A percentile compares a stretch with the other conserved stretches of the same genome.
Evolutionary conservation across 64 coral and sea anemone genomes (phyloP).

Genomic region (Orbicella faveolata): DNA sequence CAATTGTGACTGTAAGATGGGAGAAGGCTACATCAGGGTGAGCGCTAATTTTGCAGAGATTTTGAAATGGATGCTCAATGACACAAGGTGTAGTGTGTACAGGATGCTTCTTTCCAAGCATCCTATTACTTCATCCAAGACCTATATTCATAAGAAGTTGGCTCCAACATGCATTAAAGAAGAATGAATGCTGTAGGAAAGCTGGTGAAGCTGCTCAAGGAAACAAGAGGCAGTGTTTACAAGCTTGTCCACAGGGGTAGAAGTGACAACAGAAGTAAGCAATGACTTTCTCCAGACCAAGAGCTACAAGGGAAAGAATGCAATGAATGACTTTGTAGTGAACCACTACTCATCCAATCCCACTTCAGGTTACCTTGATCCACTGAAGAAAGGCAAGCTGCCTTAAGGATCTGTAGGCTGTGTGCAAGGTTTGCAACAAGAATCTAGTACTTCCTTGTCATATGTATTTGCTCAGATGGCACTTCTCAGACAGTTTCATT

Average conservation of each 20-base stretch:
- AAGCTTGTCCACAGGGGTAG: conserved; percentile 50
- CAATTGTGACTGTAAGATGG: too few species aligned
- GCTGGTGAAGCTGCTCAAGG: not conserved
- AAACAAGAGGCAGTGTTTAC: conserved; percentile 24
- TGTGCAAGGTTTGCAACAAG: conserved; percentile 48
- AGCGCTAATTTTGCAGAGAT: too few species aligned
- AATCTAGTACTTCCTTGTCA: conserved; percentile 42
- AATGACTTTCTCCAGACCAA: conserved; percentile 57
- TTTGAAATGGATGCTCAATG: too few species aligned
- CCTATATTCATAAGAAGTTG: too few species aligned
- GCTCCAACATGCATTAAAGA: too few species aligned
- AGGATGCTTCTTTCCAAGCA: too few species aligned
- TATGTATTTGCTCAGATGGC: too few species aligned
- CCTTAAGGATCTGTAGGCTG: conserved; percentile 57
- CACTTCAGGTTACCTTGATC: conserved; percentile 48
- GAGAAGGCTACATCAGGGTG: too few species aligned
- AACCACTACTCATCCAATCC: conserved; percentile 35
- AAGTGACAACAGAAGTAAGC: not conserved
- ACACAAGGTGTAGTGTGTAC: too few species aligned
- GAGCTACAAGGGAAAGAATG: conserved; percentile 18
- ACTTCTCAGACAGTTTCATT: too few species aligned
- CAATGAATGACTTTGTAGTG: conserved; percentile 29
- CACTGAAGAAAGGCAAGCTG: conserved; percentile 60
- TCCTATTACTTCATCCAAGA: too few species aligned
- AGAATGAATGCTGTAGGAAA: too few species aligned